Conservation (phyloP, 2,797 vertebrate species). For the Chelmon rostratus region DNA sequence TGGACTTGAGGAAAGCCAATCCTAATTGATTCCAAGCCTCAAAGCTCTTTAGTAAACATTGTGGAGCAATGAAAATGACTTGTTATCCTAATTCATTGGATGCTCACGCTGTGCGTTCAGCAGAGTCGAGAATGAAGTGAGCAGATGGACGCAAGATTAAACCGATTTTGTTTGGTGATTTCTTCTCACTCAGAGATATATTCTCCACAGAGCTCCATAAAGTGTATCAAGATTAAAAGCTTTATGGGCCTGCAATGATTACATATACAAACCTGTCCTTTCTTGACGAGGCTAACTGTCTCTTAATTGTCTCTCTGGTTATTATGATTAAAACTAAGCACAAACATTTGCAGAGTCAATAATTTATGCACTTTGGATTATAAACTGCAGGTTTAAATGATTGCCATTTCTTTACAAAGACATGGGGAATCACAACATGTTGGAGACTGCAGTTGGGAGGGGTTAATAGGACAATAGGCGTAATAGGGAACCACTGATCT, state of each 20-base stretch:
- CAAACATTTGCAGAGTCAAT: slow-evolving; percentile 28
- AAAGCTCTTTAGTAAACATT: slow-evolving; percentile 88
- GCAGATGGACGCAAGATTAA: slow-evolving; percentile 73
- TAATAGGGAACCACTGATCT: slow-evolving; percentile 30
- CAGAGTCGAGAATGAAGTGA: slow-evolving; percentile 62
- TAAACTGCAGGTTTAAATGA: neutral
- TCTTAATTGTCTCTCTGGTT: slow-evolving; percentile 36
- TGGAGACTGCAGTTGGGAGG: neutral
- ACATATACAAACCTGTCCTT: slow-evolving; percentile 19
- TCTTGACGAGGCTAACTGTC: slow-evolving; percentile 25
- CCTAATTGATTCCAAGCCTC: slow-evolving; percentile 90
- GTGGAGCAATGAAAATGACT: slow-evolving; percentile 86
- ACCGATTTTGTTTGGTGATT: slow-evolving; percentile 68
- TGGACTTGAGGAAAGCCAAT: slow-evolving; percentile 86
- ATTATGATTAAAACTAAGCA: slow-evolving; percentile 20
- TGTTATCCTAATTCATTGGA: slow-evolving; percentile 86
- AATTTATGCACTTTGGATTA: slow-evolving; percentile 3
- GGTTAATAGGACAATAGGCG: slow-evolving; percentile 7
- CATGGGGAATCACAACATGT: slow-evolving; percentile 6
- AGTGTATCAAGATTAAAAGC: slow-evolving; percentile 53
- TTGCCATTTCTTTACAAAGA: slow-evolving; percentile 28
- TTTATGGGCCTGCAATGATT: slow-evolving; percentile 36
- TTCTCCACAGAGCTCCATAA: slow-evolving; percentile 41
- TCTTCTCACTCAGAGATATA: slow-evolving; percentile 54
- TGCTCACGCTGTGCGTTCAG: slow-evolving; percentile 68